Evolutionary conservation across 2,888 invertebrate genomes (phyloP), one percentile per base, ranked within the genome.

Genomic region (Erebia palarica): DNA sequence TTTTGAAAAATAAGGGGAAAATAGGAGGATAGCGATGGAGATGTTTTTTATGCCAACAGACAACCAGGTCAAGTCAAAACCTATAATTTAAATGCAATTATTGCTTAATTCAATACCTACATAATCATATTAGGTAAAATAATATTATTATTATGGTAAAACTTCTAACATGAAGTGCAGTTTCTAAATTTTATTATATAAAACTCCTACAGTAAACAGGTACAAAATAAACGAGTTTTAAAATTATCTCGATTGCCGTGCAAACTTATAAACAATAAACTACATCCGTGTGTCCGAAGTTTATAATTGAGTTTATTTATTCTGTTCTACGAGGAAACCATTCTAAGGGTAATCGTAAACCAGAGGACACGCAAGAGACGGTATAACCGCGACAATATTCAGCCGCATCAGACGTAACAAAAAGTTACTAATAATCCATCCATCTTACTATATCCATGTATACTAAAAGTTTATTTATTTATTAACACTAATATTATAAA

Each of bases 211-310:
- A 47, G 63, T 49, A 63, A 5, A 14, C 11, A 14, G 49, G 63
- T 49, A 14, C 49, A 9, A 63, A 63, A 63, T 21, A 49, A 63
- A 63, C 21, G 63, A 63, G 63, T 21, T 63, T 14, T 13, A 14
- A 49, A 63, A 49, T 63, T 21, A 63, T 63, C 63, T 47, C 47
- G 63, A 63, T 61, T 47, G 61, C 63, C 61, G 21, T 21, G 63
- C 44, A 42, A 63, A 63, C 63, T 63, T 63, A 63, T 63, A 47
- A 63, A 63, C 63, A 63, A 63, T 63, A 21, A 63, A 63, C 63
- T 63, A 63, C 63, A 63, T 63, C 49, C 47, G 21, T 49, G 47
- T 63, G 49, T 47, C 49, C 63, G 21, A 63, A 63, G 21, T 63
- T 63, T 63, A 21, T 63, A 63, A 63, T 63, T 63, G 44, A 63